Conservation (phyloP, 2,797 vertebrate genomes). For the Ptychobarbus kaznakovi region DNA sequence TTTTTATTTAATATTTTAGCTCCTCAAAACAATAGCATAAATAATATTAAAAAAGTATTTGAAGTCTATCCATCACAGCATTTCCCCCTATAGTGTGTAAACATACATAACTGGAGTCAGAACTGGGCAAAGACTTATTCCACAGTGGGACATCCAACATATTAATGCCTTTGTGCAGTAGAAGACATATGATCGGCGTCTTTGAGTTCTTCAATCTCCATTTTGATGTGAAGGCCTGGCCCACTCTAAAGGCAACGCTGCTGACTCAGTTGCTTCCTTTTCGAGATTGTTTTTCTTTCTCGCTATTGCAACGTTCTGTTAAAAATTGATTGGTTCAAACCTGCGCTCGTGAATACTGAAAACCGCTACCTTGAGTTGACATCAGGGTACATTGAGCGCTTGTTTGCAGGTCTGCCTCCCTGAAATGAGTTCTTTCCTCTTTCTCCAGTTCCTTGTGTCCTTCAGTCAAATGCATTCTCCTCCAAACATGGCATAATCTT, state of each 20-base stretch:
- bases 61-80: slow-evolving; percentile 53
- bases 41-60: background rate
- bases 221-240: slow-evolving; percentile 59
- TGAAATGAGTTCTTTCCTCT: slow-evolving; percentile 52
- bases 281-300: slow-evolving; percentile 54
- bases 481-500: slow-evolving; percentile 62
- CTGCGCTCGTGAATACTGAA: slow-evolving; percentile 49
- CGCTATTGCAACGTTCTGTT: slow-evolving; percentile 38
- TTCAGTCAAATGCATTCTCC: slow-evolving; percentile 64
- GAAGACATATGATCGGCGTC: slow-evolving; percentile 60
- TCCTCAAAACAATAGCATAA: background rate
- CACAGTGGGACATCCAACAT: slow-evolving; percentile 58
- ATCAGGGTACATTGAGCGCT: slow-evolving; percentile 28
- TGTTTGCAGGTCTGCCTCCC: slow-evolving; percentile 56
- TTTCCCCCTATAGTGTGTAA: slow-evolving; percentile 16
- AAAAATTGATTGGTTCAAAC: slow-evolving; percentile 59
- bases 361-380: slow-evolving; percentile 42
- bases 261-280: slow-evolving; percentile 64
- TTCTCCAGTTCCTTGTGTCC: slow-evolving; percentile 57
- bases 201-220: slow-evolving; percentile 62
- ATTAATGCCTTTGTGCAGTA: slow-evolving; percentile 56
- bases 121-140: slow-evolving; percentile 55
- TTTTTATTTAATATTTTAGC: slow-evolving; percentile 13
- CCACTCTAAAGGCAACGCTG: slow-evolving; percentile 52
- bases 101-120: slow-evolving; percentile 56